Evolutionary conservation across 2,113 vertebrate genomes (phyloP), one percentile per base, ranked within the genome.

Genomic region (Furnarius figulus): DNA sequence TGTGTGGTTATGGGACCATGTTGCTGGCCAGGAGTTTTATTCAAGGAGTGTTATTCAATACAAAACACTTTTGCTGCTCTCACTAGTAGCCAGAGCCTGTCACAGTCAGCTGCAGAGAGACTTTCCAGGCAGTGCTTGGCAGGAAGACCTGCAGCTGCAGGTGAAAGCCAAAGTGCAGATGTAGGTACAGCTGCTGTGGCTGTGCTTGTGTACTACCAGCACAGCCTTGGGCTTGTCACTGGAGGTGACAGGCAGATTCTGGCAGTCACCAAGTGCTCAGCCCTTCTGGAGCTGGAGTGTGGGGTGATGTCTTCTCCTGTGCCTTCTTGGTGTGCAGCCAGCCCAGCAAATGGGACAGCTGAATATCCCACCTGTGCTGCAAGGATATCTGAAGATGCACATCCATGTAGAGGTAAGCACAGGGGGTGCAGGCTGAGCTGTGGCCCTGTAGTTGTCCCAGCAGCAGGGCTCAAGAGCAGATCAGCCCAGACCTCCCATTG

Each of bases 391-490:
- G 3, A 33, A 58, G 56, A 5, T 55, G 62, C 47, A 55, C 0
- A 0, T 4, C 23, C 14, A 16, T 24, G 47, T 19, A 66, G 58
- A 58, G 68, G 72, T 6, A 4, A 10, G 12, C 0, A 0, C 53
- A 55, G 44, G 42, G 20, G 13, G 50, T 40, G 56, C 66, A 63
- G 75, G 30, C 39, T n/a, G 30, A 24, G 46, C 3, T 8, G 55
- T 61, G 67, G 21, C 73, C 27, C 58, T 39, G 53, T 5, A 16
- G 8, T 3, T 82, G 74, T 72, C 39, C 66, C 27, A 53, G 55
- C 42, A 55, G 76, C 30, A 46, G 30, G 5, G 17, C 72, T 52
- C 0, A 0, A 44, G 37, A 33, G 22, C 33, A 24, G 37, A 14
- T 30, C 27, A n/a, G 46, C 39, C 35, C 37, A 52, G 33, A 22